Percentiles rank a stretch among this genome's conserved stretches.
Evolutionary conservation across 2,888 invertebrate species (phyloP).

Genomic region (Drosophila heteroneura): DNA sequence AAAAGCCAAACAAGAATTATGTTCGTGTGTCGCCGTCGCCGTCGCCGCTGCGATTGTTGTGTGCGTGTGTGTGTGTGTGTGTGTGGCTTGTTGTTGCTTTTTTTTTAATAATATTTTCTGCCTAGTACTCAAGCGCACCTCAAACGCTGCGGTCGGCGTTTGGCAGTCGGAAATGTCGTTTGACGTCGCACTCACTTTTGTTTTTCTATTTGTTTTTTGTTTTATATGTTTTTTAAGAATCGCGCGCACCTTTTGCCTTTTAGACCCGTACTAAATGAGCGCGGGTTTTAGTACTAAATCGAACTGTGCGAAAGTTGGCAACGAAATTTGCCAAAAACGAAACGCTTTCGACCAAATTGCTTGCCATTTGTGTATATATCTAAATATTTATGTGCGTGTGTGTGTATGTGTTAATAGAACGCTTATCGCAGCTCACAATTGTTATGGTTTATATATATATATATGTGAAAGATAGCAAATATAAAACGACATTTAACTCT

Average conservation of each 20-base stretch:
- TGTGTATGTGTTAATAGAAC: constrained; percentile 29
- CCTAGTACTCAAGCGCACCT: constrained; percentile 72
- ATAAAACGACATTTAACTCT: constrained; percentile 56
- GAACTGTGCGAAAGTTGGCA: constrained; percentile 52
- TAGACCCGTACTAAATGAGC: constrained; percentile 47
- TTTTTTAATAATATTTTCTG: constrained; percentile 17
- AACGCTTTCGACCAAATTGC: constrained; percentile 17
- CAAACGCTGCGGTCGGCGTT: constrained; percentile 65
- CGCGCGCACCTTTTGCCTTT: constrained; percentile 45
- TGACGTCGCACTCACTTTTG: constrained; percentile 44
- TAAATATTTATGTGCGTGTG: constrained; percentile 13
- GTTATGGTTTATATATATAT: constrained; percentile 28
- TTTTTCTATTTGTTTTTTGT: not conserved
- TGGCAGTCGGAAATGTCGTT: constrained; percentile 45
- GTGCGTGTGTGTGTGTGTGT: constrained; percentile 9
- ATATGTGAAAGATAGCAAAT: constrained; percentile 38
- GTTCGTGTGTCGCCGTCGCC: constrained; percentile 58
- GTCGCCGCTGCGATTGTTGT: constrained; percentile 19
- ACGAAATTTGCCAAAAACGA: constrained; percentile 34
- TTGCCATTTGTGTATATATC: constrained; percentile 21
- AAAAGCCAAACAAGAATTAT: constrained; percentile 59
- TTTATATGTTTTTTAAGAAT: constrained; percentile 6
- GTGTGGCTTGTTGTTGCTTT: constrained; percentile 27
- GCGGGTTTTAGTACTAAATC: constrained; percentile 48
- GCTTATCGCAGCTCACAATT: constrained; percentile 54